Conservation (phyloP, 2,113 vertebrate species). For the Hippocampus abdominalis region DNA sequence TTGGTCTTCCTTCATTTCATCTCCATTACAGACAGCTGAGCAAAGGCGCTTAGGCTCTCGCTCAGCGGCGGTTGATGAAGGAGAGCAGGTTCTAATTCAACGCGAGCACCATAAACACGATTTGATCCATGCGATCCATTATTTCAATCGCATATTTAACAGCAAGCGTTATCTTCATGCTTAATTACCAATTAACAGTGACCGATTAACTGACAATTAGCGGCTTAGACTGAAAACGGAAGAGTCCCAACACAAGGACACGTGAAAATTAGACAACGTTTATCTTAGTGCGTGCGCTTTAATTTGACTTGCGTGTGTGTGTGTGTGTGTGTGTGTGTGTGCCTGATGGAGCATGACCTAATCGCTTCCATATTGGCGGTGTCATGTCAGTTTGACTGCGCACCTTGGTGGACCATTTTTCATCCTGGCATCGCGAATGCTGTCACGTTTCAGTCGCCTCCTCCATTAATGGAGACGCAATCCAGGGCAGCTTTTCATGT, state of each 20-base stretch:
- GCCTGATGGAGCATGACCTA: conserved; percentile 27
- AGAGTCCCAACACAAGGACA: conserved; percentile 33
- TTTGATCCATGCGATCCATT: conserved; percentile 42
- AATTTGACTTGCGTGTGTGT: not conserved
- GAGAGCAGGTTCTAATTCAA: conserved; percentile 25
- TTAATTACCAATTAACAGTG: conserved; percentile 63
- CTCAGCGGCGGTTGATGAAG: conserved; percentile 17
- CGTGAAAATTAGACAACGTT: conserved; percentile 45
- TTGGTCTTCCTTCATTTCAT: conserved; percentile 18
- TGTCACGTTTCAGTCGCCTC: conserved; percentile 58
- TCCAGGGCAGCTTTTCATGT: conserved; percentile 54
- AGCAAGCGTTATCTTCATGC: conserved; percentile 48
- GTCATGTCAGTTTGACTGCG: conserved; percentile 25
- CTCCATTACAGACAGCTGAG: conserved; percentile 5
- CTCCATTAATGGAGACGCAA: conserved; percentile 60
- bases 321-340: conserved; percentile 5
- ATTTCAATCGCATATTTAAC: conserved; percentile 49
- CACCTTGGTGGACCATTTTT: conserved; percentile 53
- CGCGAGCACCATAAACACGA: conserved; percentile 1
- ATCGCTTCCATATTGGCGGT: conserved; percentile 37
- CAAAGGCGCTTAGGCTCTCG: conserved; percentile 24
- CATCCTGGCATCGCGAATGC: conserved; percentile 47
- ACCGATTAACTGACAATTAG: conserved; percentile 57
- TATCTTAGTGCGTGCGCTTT: conserved; percentile 13
- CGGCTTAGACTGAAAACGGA: conserved; percentile 25